Base-by-base conservation (phyloP, 2,113 vertebrate genomes). In the Lampris megalopsis region DNA sequence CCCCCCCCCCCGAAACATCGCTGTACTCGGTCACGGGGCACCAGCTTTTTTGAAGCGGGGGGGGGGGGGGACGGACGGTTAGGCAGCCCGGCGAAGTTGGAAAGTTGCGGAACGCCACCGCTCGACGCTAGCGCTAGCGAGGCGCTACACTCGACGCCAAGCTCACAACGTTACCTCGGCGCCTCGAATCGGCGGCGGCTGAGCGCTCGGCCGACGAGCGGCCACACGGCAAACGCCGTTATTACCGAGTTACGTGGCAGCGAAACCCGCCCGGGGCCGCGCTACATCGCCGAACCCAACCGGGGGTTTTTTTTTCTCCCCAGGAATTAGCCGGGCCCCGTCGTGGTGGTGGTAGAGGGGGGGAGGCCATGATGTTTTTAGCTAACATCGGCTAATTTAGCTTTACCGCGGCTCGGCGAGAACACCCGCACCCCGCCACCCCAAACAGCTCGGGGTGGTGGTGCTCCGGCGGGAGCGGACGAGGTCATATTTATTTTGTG, bases 331-430 rank as follows among this genome's bases (percentile, higher is more conserved):
- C 49, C 71, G 59, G 47, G 37, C 78, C 24, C 75, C 80, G 8
- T 0, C 6, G 9, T 52, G 24, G 24, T 24, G 24, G 24, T 24
- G 24, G 24, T 24, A 24, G 24, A 24, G 24, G 24, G 24, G 24
- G 24, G 24, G 24, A 88, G 89, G 89, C 87, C 92, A 68, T 66
- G 47, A 43, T 50, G 52, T 63, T 82, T 63, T 86, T 82, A 77
- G 82, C 82, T 49, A 66, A 40, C 68, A 49, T 63, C 73, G 70
- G 82, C 81, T 47, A 54, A 40, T 49, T 24, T 24, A 24, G 24
- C 24, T 24, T 24, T 24, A 24, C 24, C 24, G 24, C 24, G 24
- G 24, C 24, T 24, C 24, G 24, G 24, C 24, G 24, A 24, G 24
- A 24, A 24, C 24, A 24, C 24, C 24, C 24, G 24, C 24, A 24